A percentile compares a stretch with the other conserved stretches of the same genome.
Conservation (phyloP, 2,888 invertebrate species). For the Ophion ellenae region DNA sequence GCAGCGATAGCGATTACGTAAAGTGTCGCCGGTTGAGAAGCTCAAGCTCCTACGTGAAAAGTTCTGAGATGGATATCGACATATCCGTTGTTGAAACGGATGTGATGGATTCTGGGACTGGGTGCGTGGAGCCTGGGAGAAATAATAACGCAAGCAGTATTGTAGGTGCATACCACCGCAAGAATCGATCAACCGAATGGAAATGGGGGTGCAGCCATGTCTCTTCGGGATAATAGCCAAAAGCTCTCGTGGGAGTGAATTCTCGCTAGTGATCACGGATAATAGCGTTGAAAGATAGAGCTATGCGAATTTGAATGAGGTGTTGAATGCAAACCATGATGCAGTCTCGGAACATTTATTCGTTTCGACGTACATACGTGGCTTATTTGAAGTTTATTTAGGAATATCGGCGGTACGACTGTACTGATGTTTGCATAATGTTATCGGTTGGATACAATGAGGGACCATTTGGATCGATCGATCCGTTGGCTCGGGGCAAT, state of each 20-base stretch:
- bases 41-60: slow-evolving; percentile 37
- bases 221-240: slow-evolving; percentile 44
- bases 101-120: slow-evolving; percentile 50
- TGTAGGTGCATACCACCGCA: slow-evolving; percentile 6
- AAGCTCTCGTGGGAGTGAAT: slow-evolving; percentile 29
- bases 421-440: no score
- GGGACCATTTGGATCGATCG: no score
- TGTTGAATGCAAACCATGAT: neutral
- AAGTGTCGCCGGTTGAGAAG: slow-evolving; percentile 27
- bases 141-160: slow-evolving; percentile 45
- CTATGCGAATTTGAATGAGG: neutral
- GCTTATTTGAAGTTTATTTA: neutral
- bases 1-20: neutral
- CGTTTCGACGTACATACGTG: neutral
- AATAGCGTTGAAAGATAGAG: neutral
- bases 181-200: slow-evolving; percentile 30
- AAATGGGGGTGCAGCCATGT: slow-evolving; percentile 41
- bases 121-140: slow-evolving; percentile 25
- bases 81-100: slow-evolving; percentile 40
- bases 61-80: slow-evolving; percentile 24
- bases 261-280: slow-evolving; percentile 33
- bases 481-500: no score
- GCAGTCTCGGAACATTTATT: neutral
- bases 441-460: no score
- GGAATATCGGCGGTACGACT: neutral